These are phyloP conservation scores for Cyanoliseus patagonus DNA, from an alignment of 2,113 vertebrate genomes.

Conservation along the genomic window DNA sequence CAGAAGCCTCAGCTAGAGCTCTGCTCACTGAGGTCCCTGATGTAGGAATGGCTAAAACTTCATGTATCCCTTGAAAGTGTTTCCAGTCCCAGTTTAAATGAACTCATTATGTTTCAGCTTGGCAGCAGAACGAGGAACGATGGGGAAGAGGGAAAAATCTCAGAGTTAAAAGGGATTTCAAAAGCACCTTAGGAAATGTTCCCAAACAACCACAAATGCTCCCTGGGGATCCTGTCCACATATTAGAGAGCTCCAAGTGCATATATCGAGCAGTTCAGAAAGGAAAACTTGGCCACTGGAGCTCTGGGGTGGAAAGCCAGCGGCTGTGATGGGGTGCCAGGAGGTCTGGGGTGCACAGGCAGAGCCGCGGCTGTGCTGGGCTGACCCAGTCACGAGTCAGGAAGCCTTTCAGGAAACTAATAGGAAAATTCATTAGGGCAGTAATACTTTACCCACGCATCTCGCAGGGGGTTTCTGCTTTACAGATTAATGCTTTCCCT, in stretches of 20 bases:
- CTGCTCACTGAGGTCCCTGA: not conserved
- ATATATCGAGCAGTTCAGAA: not conserved
- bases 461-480: not conserved
- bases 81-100: not conserved
- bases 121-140: not conserved
- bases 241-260: not conserved
- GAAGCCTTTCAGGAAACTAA: conserved; percentile 24
- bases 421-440: not conserved
- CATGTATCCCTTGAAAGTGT: not conserved
- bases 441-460: not conserved
- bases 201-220: conserved; percentile 16
- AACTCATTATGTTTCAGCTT: conserved; percentile 19
- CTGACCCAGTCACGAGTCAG: not conserved
- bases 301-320: not conserved
- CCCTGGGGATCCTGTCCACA: not conserved
- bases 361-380: not conserved
- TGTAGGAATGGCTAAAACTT: not conserved
- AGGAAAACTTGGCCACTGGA: not conserved
- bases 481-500: not conserved
- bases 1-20: not conserved
- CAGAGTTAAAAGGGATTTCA: conserved; percentile 24
- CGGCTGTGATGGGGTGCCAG: not conserved
- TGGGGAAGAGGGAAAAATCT: not conserved
- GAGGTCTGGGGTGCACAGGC: not conserved
- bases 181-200: conserved; percentile 54